A percentile compares a stretch with the other conserved stretches of the same genome.
Evolutionary conservation across 2,797 vertebrate genomes (phyloP).

Genomic region (Oryzias sinensis): DNA sequence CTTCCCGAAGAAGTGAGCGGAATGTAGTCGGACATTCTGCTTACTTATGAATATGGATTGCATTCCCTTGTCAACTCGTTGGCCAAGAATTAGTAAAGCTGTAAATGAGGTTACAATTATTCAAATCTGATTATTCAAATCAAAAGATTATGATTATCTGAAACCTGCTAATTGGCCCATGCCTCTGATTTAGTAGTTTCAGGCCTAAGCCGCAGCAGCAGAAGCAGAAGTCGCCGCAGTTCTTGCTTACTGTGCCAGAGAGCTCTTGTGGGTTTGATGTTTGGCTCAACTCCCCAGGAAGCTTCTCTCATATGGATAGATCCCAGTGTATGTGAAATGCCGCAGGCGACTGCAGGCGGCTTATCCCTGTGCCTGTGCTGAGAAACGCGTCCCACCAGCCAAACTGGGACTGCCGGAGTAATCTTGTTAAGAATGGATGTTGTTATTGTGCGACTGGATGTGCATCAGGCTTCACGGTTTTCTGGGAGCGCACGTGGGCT

Average conservation of each 20-base stretch:
- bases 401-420: constrained; percentile 72
- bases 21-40: constrained; percentile 30
- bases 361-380: constrained; percentile 65
- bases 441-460: constrained; percentile 73
- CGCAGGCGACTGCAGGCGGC: constrained; percentile 61
- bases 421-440: constrained; percentile 80
- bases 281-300: constrained; percentile 61
- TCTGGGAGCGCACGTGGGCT: constrained; percentile 69
- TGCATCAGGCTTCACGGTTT: constrained; percentile 66
- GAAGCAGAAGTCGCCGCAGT: constrained; percentile 23
- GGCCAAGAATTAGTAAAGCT: constrained; percentile 47
- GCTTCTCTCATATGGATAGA: constrained; percentile 61
- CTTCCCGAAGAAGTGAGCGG: constrained; percentile 20
- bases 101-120: constrained; percentile 65
- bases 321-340: constrained; percentile 51
- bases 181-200: constrained; percentile 54
- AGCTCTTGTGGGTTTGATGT: constrained; percentile 49
- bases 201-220: constrained; percentile 39
- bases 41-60: constrained; percentile 26
- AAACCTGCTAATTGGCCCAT: constrained; percentile 74
- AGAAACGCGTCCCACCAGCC: constrained; percentile 66
- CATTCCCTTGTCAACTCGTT: constrained; percentile 31
- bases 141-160: constrained; percentile 75
- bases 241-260: constrained; percentile 45
- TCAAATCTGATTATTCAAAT: constrained; percentile 75